Conservation (phyloP, 2,888 invertebrate genomes). For the Agrochola litura region DNA sequence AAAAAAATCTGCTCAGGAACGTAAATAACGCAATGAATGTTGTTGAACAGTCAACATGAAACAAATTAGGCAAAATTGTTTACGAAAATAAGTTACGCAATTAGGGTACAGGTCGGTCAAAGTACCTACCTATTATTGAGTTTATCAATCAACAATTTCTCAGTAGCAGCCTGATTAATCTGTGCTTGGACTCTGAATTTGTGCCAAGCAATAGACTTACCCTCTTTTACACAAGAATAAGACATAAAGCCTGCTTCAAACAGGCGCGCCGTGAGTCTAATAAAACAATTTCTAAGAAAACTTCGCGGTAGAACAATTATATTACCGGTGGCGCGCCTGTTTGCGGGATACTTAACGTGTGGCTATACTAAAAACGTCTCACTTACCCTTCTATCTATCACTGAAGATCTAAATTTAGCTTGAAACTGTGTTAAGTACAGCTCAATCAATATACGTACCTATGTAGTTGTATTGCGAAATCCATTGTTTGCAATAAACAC, state of each 20-base stretch:
- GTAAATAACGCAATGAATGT: too few species aligned
- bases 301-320: too few species aligned
- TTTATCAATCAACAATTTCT: background rate
- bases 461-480: conserved; percentile 25
- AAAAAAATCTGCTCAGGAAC: too few species aligned
- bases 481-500: conserved; percentile 46
- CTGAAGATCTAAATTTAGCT: conserved; percentile 5
- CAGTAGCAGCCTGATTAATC: background rate
- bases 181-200: background rate
- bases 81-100: too few species aligned
- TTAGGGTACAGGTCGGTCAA: too few species aligned
- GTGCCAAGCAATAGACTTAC: background rate
- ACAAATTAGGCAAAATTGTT: too few species aligned
- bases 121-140: background rate
- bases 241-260: background rate
- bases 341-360: too few species aligned
- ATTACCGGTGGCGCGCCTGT: too few species aligned
- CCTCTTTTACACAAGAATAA: background rate
- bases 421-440: background rate
- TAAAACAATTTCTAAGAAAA: too few species aligned
- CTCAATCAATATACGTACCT: conserved; percentile 13
- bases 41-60: too few species aligned
- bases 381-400: background rate
- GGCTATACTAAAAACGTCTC: background rate
- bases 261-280: too few species aligned